phyloP scores from a whole-genome alignment of 2,888 invertebrate species.

The Tachina fera region DNA sequence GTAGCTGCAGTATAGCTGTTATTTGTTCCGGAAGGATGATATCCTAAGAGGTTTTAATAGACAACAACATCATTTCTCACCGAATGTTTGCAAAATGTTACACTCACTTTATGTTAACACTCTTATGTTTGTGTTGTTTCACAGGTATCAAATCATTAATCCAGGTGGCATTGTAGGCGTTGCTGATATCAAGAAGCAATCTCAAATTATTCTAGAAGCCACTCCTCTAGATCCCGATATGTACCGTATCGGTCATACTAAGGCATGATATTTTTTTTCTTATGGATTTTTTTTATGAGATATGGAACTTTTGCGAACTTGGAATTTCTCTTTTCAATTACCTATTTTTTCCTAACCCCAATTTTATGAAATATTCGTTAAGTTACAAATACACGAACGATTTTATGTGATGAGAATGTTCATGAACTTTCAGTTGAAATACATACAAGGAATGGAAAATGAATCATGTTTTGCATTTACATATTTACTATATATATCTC shows the following conservation, averaged over 20 bases:
- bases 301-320: not conserved
- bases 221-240: constrained; percentile 94
- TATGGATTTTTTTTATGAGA: constrained; percentile 8
- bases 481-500: not conserved
- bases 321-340: not conserved
- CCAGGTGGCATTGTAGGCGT: constrained; percentile 92
- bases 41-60: not conserved
- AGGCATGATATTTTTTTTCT: constrained; percentile 89
- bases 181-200: constrained; percentile 91
- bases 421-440: constrained; percentile 3
- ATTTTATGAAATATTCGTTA: constrained; percentile 22
- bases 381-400: constrained; percentile 32
- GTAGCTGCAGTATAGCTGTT: not conserved
- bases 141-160: constrained; percentile 99
- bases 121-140: constrained; percentile 67
- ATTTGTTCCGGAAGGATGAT: not conserved
- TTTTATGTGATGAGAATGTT: constrained; percentile 32
- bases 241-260: constrained; percentile 98
- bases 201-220: constrained; percentile 91
- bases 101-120: constrained; percentile 49
- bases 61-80: constrained; percentile 11
- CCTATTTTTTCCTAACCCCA: not conserved
- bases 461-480: constrained; percentile 25
- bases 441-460: not conserved
- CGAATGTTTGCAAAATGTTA: constrained; percentile 60